Conservation (phyloP, 2,888 invertebrate species). For the Camptogramma bilineatum region DNA sequence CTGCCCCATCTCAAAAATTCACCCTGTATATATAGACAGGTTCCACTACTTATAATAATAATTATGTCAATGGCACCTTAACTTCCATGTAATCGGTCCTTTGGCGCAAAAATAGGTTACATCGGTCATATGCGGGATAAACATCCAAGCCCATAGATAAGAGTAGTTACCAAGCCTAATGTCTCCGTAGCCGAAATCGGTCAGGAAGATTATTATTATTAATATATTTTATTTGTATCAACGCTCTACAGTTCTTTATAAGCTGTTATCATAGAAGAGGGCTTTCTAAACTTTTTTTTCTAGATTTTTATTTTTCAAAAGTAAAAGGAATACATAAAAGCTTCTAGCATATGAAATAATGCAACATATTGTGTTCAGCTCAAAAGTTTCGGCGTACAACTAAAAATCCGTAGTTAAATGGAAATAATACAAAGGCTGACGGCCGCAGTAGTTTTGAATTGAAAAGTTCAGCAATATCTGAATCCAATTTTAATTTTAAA, state of each 20-base stretch:
- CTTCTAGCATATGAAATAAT: neutral
- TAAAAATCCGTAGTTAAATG: slow-evolving; percentile 16
- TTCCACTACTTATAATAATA: too few species aligned
- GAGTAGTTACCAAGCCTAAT: too few species aligned
- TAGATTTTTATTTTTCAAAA: neutral
- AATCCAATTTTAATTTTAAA: slow-evolving; percentile 33
- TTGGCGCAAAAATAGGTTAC: too few species aligned
- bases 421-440: slow-evolving; percentile 23
- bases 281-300: too few species aligned
- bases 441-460: slow-evolving; percentile 22
- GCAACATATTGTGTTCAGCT: slow-evolving; percentile 5
- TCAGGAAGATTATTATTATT: neutral
- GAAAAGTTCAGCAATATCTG: slow-evolving; percentile 31
- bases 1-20: too few species aligned
- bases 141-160: too few species aligned
- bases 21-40: too few species aligned
- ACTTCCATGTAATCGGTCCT: too few species aligned
- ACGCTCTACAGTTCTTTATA: neutral
- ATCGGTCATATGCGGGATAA: too few species aligned
- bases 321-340: neutral
- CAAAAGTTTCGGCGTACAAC: slow-evolving; percentile 7
- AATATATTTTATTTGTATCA: neutral
- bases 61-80: too few species aligned
- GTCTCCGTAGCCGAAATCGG: too few species aligned
- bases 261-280: neutral